Evolutionary conservation across 2,888 invertebrate species (phyloP).

Genomic region (Unio delphinus): DNA sequence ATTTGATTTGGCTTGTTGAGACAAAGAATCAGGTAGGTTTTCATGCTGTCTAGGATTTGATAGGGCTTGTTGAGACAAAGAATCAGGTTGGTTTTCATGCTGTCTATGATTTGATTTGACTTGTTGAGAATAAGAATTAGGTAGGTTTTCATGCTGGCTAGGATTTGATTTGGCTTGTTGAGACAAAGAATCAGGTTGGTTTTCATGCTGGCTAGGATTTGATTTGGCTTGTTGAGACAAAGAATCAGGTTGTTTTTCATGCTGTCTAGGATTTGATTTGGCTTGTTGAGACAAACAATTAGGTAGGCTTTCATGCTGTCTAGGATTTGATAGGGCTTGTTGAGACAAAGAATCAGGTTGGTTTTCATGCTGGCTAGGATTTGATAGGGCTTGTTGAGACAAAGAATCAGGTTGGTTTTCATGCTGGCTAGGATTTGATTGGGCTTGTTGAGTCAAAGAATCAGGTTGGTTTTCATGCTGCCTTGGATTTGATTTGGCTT

Average conservation of each 20-base stretch:
- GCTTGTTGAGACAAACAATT: neutral
- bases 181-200: neutral
- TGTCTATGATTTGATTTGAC: neutral
- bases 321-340: slow-evolving; percentile 3
- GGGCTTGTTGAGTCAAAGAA: neutral
- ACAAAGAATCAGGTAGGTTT: no score
- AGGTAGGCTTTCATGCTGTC: no score
- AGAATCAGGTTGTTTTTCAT: no score
- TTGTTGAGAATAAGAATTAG: neutral
- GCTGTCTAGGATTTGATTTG: neutral
- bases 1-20: slow-evolving; percentile 1
- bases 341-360: neutral
- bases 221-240: neutral
- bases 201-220: slow-evolving; percentile 1
- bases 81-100: no score
- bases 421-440: neutral
- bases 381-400: neutral
- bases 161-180: slow-evolving; percentile 2
- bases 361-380: neutral
- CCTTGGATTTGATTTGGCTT: slow-evolving; percentile 1
- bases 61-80: neutral
- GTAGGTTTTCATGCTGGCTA: no score
- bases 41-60: neutral
- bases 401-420: no score
- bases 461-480: no score